Base-by-base conservation (phyloP, 1,140 invertebrate genomes). In the Rhagoletis zephyria region DNA sequence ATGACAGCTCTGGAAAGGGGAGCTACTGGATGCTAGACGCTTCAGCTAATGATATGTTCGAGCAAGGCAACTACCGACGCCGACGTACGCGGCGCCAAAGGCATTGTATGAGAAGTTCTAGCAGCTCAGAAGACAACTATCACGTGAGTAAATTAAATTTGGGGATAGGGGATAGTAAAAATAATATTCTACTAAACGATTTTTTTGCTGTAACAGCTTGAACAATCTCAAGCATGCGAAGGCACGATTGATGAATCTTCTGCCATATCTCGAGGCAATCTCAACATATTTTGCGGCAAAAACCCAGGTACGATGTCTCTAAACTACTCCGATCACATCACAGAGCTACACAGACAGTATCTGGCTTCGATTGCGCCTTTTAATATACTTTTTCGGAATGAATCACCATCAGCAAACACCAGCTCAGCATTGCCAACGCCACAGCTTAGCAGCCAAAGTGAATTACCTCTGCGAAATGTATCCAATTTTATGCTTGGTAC, bases 1-100 rank as follows among this genome's bases (percentile, higher is more conserved):
- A 97, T 94, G 93, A 95, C 91, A 91, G 90, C 40, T 90, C 91
- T 0, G 94, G 96, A 0, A 97, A 97, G 91, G 97, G 97, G 4
- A 96, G 96, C 88, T 98, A 97, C 91, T 98, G 97, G 97, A 97
- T 96, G 88, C 92, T 98, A 88, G 97, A 97, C 91, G 96, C 97
- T 0, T 97, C 97, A 86, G 96, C 96, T 67, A 94, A 93, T 88
- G 97, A 97, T 92, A 98, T 98, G 97, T 98, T 98, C 92, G 97
- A 98, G 90, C 97, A 98, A 91, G 97, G 97, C 4, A 97, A 97
- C 90, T 98, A 97, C 92, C 93, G 97, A 61, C 93, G 95, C 61
- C 91, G 95, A 61, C 94, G 95, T 87, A 95, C 95, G 10, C 93
- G 94, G 56, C 90, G 94, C 16, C 94, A 94, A 85, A 90, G 86